Evolutionary conservation across 2,888 invertebrate species (phyloP), one percentile per base, ranked within the genome.

Genomic region (Phortica okadai): DNA sequence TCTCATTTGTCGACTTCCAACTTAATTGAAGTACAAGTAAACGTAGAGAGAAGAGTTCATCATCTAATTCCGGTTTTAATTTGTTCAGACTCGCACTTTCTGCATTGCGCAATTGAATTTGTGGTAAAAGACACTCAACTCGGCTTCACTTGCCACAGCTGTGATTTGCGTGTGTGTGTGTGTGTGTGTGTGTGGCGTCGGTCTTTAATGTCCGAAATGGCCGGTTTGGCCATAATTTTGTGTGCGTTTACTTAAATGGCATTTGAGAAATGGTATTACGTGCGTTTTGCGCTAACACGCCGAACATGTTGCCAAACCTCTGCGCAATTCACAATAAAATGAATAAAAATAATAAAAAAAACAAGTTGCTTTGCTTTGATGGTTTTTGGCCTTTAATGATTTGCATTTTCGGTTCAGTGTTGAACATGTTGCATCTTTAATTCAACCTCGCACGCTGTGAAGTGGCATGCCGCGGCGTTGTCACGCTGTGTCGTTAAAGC

Each of bases 211-310:
- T 42, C 66, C 66, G 41, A 66, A 66, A 62, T 62, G 42, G 66
- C 66, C 66, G 42, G 66, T 66, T 66, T 66, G 33, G 66, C 21
- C 66, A 66, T 42, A 33, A 66, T 66, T 66, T 62, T 62, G 54
- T 50, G 50, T 14, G 50, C 50, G 50, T 50, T 14, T 45, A 10
- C 45, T 45, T 8, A 45, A 45, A 45, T 45, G 45, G 45, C 45
- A 45, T 45, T n/a, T 59, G 59, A 16, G 59, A 8, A 50, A 11
- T 8, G 50, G 6, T 50, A 50, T 50, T 50, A 50, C 50, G 50
- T 50, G 50, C 50, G 50, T 50, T 14, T 8, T 50, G 50, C 50
- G 14, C 50, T 0, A 50, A 50, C 14, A 11, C 14, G 50, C 3
- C 33, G 4, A 14, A 6, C 50, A 50, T 50, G 50, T 50, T 50